Conservation (phyloP, 2,797 vertebrate species). For the Carcharodon carcharias region DNA sequence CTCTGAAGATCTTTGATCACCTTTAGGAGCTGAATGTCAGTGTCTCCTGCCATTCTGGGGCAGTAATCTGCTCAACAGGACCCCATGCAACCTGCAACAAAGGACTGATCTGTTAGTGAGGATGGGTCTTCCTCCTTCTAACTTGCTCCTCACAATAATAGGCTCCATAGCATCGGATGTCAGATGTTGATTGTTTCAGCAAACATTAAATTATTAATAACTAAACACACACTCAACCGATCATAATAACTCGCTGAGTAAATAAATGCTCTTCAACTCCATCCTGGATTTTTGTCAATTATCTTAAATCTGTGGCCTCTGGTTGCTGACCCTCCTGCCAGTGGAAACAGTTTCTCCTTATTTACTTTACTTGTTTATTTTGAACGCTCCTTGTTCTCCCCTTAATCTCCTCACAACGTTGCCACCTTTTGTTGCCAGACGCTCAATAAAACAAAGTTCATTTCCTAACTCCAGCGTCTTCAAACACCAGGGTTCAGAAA, state of each 20-base stretch:
- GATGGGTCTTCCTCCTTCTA: neutral
- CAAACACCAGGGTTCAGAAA: neutral
- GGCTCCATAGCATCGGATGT: neutral
- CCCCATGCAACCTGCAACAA: neutral
- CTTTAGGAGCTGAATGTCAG: slow-evolving; percentile 38
- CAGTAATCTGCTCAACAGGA: neutral
- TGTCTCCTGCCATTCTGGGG: neutral
- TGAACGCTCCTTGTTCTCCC: neutral
- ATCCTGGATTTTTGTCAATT: neutral
- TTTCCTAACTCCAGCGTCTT: neutral
- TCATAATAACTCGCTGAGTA: neutral
- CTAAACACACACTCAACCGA: neutral
- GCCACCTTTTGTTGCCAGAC: neutral
- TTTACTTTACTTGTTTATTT: neutral
- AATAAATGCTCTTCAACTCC: neutral
- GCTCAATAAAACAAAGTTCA: neutral
- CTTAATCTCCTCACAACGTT: neutral
- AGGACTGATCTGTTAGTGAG: neutral
- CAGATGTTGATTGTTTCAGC: neutral
- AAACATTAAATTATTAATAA: neutral
- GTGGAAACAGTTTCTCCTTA: neutral
- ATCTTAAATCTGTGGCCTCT: neutral
- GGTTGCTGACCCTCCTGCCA: neutral
- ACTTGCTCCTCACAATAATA: neutral
- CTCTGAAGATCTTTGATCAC: slow-evolving; percentile 46